A percentile compares a stretch with the other conserved stretches of the same genome.
phyloP scores from a whole-genome alignment of 2,888 invertebrate species.

The Ophioninae sp. region DNA sequence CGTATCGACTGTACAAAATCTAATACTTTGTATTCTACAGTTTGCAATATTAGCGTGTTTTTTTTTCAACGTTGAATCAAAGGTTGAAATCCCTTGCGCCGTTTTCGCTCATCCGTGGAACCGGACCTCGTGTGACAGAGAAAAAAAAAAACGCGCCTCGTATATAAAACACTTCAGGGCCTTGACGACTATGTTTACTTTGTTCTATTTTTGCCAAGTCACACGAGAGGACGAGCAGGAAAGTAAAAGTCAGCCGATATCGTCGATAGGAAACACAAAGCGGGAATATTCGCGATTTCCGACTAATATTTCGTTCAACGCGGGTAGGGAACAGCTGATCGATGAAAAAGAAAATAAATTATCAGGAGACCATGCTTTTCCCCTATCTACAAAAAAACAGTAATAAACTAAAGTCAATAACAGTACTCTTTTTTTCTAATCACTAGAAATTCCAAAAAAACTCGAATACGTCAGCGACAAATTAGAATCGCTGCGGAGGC shows the following conservation, averaged over 20 bases:
- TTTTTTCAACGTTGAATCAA: conserved; percentile 49
- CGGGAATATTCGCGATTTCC: neutral
- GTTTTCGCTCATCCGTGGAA: conserved; percentile 35
- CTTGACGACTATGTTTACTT: conserved; percentile 60
- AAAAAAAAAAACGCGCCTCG: conserved; percentile 30
- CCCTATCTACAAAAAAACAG: no score
- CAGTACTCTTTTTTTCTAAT: no score
- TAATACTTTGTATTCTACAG: conserved; percentile 23
- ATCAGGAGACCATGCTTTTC: no score
- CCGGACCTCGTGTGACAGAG: conserved; percentile 49
- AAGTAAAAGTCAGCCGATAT: conserved; percentile 25
- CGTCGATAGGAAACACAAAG: conserved; percentile 42
- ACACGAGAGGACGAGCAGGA: conserved; percentile 33
- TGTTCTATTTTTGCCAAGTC: conserved; percentile 59
- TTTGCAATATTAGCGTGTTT: conserved; percentile 56
- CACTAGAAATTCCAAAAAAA: no score
- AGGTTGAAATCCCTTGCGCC: conserved; percentile 32
- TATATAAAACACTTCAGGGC: conserved; percentile 56
- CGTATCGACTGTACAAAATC: conserved; percentile 1
- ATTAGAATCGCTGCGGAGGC: no score
- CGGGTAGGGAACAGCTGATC: neutral
- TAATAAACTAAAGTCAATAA: no score
- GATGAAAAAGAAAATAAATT: neutral
- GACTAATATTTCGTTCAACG: neutral
- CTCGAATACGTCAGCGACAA: no score